Conservation (phyloP, 2,888 invertebrate species). For the Eilema sororculum region DNA sequence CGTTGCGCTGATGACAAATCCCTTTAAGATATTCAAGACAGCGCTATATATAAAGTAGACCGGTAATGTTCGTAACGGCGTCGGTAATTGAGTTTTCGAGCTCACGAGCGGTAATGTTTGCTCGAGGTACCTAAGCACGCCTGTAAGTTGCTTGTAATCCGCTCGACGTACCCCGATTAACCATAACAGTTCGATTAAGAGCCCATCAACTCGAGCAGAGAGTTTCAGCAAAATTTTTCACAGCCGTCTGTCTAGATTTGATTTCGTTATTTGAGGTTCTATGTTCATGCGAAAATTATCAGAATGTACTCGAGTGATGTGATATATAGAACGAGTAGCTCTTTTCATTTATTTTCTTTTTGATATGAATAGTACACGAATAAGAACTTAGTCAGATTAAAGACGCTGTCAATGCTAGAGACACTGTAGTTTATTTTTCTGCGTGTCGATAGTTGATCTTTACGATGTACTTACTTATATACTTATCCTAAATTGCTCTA, state of each 20-base stretch:
- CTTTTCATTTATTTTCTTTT: not conserved
- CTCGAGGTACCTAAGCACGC: slow-evolving; percentile 51
- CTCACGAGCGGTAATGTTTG: slow-evolving; percentile 58
- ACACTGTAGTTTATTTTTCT: not conserved
- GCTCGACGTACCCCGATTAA: slow-evolving; percentile 41
- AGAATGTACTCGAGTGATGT: not conserved
- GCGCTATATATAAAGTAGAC: slow-evolving; percentile 34
- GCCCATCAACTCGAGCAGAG: slow-evolving; percentile 32
- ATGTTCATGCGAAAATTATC: not conserved
- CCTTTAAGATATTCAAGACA: slow-evolving; percentile 32
- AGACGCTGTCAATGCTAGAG: not conserved
- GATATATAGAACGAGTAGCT: not conserved
- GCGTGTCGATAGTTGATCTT: too few relatives aligned
- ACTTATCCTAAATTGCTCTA: too few relatives aligned
- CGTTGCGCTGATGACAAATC: slow-evolving; percentile 4
- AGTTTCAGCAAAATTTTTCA: slow-evolving; percentile 32
- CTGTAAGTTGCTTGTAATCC: slow-evolving; percentile 50
- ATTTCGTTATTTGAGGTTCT: not conserved
- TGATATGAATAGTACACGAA: not conserved
- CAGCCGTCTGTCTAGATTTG: not conserved
- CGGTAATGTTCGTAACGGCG: slow-evolving; percentile 56
- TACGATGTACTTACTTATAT: too few relatives aligned
- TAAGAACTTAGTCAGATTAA: not conserved
- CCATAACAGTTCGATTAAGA: slow-evolving; percentile 48
- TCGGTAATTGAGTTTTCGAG: slow-evolving; percentile 67